phyloP scores from a whole-genome alignment of 2,113 vertebrate species.

The Tetraodon nigroviridis region DNA sequence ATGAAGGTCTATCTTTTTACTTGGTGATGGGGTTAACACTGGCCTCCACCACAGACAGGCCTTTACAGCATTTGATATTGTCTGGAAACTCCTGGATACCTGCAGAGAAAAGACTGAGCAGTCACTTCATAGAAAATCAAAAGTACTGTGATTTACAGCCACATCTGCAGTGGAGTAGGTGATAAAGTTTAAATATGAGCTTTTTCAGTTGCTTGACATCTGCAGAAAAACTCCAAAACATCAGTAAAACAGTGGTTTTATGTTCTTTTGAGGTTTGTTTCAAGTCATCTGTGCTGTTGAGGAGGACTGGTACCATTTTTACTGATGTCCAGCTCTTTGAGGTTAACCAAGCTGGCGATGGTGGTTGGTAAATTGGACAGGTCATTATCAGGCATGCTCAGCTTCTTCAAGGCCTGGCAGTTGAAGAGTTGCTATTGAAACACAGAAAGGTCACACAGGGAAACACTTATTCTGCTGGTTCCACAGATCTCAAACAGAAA shows the following conservation, averaged over 20 bases:
- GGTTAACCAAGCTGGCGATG: constrained; percentile 96
- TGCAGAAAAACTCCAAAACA: neutral
- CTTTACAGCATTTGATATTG: constrained; percentile 99
- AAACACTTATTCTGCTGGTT: constrained; percentile 11
- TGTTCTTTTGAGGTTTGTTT: neutral
- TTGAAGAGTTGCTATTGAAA: constrained; percentile 92
- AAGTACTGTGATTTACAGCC: too few species aligned
- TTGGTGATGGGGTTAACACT: constrained; percentile 99
- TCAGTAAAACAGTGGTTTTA: neutral
- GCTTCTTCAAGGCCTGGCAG: constrained; percentile 94
- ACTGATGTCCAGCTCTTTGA: constrained; percentile 98
- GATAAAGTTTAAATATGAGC: neutral
- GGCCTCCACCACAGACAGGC: constrained; percentile 96
- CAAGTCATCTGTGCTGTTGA: neutral
- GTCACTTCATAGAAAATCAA: neutral
- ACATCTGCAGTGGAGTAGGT: neutral
- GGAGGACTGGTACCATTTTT: constrained; percentile 85
- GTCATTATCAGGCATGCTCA: constrained; percentile 98
- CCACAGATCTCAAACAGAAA: constrained; percentile 9
- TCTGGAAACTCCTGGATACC: constrained; percentile 99
- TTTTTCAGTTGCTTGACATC: neutral
- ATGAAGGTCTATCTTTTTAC: constrained; percentile 74
- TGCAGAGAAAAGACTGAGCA: constrained; percentile 42
- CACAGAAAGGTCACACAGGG: constrained; percentile 4
- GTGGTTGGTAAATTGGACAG: constrained; percentile 92